Conservation (phyloP, 2,888 invertebrate genomes). For the Agrochola litura region DNA sequence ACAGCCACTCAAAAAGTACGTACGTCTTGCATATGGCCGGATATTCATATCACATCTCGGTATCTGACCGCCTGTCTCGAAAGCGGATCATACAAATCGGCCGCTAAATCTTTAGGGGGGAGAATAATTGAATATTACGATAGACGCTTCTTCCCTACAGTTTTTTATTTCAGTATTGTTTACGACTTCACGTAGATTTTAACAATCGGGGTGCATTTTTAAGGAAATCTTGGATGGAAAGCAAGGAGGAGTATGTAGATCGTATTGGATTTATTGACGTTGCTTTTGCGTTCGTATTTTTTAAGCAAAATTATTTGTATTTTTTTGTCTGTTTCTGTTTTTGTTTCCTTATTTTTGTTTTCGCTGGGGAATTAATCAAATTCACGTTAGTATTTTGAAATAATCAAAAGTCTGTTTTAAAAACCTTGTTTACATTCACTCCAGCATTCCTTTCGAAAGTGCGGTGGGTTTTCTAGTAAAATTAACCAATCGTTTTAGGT, state of each 20-base stretch:
- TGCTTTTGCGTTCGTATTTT: conserved; percentile 13
- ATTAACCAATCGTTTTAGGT: not conserved
- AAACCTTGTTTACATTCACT: not conserved
- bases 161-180: conserved; percentile 47
- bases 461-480: not conserved
- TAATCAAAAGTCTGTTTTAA: not conserved
- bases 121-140: conserved; percentile 59
- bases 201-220: conserved; percentile 61
- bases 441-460: not conserved
- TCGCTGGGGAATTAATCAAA: not conserved
- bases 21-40: no score
- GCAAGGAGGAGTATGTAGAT: conserved; percentile 38
- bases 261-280: conserved; percentile 50
- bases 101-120: conserved; percentile 36
- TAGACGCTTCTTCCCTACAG: conserved; percentile 16
- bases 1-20: not conserved
- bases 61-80: conserved; percentile 30
- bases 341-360: not conserved
- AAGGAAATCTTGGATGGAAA: conserved; percentile 28
- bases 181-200: conserved; percentile 46
- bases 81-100: conserved; percentile 29
- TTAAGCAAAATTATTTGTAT: not conserved
- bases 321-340: not conserved
- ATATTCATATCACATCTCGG: conserved; percentile 11
- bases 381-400: not conserved